Evolutionary conservation across 1,140 invertebrate species (phyloP), one percentile per base, ranked within the genome.

Genomic region (Ceratosolen fusciceps): DNA sequence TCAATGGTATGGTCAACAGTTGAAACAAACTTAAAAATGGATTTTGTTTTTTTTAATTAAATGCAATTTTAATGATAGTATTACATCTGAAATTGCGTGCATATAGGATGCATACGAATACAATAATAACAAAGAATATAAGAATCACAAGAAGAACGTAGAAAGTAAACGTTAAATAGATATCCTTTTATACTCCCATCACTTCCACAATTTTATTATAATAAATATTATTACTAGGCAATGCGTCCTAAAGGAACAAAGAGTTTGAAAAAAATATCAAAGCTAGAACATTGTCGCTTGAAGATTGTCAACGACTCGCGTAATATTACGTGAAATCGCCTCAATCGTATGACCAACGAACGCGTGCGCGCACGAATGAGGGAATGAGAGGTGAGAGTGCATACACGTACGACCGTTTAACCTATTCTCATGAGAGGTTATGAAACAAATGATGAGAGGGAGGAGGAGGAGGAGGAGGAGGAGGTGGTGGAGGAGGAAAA

Each of bases 381-480:
- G 39, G 54, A 37, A 52, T 56, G 43, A 74, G 52, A 74, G 29
- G 67, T 47, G n/a, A 26, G 67, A 68, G 70, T 68, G 24, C 37
- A 62, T 39, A 52, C 29, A 75, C 43, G 39, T 68, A 65, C 24
- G 34, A 19, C 24, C 65, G 62, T 71, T 70, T 77, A 77, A 77
- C 67, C 52, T 77, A 77, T 77, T 77, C 75, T 52, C 67, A 77
- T 77, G 75, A 77, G 67, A 70, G 49, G 65, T 77, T 77, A 77
- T 77, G 52, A 77, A 71, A 71, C 34, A 58, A n/a, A 37, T 49
- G 52, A 73, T 16, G 70, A 43, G 26, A 52, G 31, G 37, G 31
- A 19, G 29, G 47, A 71, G 24, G 31, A 37, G 71, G 52, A 73
- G 26, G 70, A 43, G 26, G 34, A 52, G 37, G 31, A 19, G 29